phyloP scores from a whole-genome alignment of 2,888 invertebrate genomes.

The Lasiommata megera region DNA sequence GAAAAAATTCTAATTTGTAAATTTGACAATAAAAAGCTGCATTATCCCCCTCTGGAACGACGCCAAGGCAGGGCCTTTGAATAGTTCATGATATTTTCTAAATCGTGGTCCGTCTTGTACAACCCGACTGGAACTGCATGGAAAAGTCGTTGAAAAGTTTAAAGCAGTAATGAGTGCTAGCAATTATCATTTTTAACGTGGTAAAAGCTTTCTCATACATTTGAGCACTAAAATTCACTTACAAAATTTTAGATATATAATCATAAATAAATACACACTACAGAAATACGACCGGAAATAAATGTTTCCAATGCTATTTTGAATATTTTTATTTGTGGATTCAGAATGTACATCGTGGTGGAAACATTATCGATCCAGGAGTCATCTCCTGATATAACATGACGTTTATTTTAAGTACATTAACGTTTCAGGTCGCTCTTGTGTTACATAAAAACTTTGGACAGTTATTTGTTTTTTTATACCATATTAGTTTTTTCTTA shows the following conservation, averaged over 20 bases:
- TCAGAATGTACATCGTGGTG: background rate
- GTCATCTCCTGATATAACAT: background rate
- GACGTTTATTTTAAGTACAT: too few species aligned
- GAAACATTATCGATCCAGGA: background rate
- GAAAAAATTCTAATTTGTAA: background rate
- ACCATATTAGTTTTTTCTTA: too few species aligned
- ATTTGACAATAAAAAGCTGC: background rate
- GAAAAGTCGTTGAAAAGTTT: slow-evolving; percentile 1
- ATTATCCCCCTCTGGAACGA: slow-evolving; percentile 2
- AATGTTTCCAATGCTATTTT: too few species aligned
- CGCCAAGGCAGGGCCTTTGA: background rate
- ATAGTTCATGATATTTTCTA: slow-evolving; percentile 1
- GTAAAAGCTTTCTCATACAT: background rate
- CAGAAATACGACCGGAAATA: too few species aligned
- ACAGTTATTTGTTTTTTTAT: too few species aligned
- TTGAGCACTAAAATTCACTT: background rate
- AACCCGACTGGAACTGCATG: background rate
- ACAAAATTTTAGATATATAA: background rate
- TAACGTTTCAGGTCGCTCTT: too few species aligned
- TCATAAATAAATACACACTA: too few species aligned
- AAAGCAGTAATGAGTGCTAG: background rate
- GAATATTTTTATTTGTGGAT: background rate
- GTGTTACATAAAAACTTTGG: too few species aligned
- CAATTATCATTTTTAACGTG: background rate
- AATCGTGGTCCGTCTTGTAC: slow-evolving; percentile 1